Evolutionary conservation across 2,113 vertebrate genomes (phyloP).

Genomic region (Rhabdomys dilectus): DNA sequence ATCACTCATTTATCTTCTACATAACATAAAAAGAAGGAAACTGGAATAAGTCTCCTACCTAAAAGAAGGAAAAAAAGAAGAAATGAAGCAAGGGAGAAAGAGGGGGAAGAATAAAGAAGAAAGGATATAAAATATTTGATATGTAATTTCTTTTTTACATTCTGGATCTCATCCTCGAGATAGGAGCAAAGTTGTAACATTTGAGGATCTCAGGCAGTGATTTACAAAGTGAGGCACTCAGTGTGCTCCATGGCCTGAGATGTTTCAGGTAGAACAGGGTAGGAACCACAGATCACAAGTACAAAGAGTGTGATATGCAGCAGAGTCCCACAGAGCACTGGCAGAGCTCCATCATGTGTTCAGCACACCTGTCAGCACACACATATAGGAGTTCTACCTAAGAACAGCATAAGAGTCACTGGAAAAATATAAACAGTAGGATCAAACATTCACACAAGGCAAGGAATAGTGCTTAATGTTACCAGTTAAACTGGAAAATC

Average conservation of each 20-base stretch:
- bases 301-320: neutral
- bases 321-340: neutral
- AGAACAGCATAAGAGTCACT: neutral
- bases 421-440: neutral
- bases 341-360: neutral
- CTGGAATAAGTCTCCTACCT: neutral
- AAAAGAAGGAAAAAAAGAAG: neutral
- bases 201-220: neutral
- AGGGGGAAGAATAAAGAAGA: fast-evolving
- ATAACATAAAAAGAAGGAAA: neutral
- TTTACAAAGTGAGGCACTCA: neutral
- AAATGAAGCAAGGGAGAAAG: fast-evolving
- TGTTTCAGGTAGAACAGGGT: neutral
- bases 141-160: neutral
- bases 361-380: neutral
- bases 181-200: neutral
- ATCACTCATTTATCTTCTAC: neutral
- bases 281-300: neutral
- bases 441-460: neutral
- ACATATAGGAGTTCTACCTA: neutral
- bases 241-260: neutral
- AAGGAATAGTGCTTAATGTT: neutral
- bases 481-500: neutral
- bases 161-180: neutral
- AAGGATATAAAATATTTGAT: neutral